Percentiles rank a stretch among this genome's conserved stretches.
Evolutionary conservation across 2,797 vertebrate genomes (phyloP).

Genomic region (Pachyuromys duprasi): DNA sequence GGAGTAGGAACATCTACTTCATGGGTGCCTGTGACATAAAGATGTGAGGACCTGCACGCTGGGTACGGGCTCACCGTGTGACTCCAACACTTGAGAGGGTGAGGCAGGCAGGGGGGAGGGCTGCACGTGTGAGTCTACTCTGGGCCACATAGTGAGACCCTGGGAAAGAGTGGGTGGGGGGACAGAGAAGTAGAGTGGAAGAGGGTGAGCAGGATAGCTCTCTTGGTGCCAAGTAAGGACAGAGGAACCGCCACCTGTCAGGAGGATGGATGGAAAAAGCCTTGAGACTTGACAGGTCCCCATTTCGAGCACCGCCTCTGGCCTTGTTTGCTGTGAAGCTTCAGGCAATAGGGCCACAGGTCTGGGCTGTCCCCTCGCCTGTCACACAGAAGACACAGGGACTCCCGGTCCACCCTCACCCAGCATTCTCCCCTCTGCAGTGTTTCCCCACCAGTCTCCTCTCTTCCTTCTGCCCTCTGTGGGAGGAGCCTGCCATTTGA

Average conservation of each 20-base stretch:
- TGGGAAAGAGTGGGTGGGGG: background rate
- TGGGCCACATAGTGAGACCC: background rate
- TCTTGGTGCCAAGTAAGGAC: background rate
- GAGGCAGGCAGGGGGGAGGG: background rate
- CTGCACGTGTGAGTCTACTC: background rate
- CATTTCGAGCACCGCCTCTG: background rate
- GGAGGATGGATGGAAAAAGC: background rate
- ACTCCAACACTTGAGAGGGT: background rate
- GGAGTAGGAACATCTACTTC: background rate
- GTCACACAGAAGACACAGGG: background rate
- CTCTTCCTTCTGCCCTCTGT: background rate
- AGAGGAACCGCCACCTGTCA: background rate
- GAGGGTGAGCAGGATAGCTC: background rate
- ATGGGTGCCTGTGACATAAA: background rate
- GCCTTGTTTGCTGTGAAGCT: background rate
- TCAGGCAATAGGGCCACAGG: background rate
- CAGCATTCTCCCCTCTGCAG: background rate
- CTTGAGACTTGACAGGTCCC: background rate
- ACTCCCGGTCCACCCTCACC: background rate
- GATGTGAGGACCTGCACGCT: background rate
- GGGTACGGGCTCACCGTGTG: background rate
- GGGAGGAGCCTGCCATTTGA: background rate
- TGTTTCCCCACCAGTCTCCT: background rate
- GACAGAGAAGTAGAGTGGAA: background rate
- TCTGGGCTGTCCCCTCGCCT: slow-evolving; percentile 24